Evolutionary conservation across 2,888 invertebrate genomes (phyloP).

Genomic region (Drosophila picticornis): DNA sequence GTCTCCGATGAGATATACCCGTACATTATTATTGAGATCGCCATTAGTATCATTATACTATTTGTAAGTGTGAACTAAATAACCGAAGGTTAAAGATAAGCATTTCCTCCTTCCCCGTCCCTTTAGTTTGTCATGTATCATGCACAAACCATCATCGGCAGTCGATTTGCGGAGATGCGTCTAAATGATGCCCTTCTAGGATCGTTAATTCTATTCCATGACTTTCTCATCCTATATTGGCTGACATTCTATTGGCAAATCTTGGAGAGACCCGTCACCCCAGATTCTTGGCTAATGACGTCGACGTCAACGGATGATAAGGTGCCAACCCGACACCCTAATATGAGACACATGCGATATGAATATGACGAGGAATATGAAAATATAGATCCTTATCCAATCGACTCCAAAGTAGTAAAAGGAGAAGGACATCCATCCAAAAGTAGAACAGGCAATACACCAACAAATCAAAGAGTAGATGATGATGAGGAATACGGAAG

Average conservation of each 20-base stretch:
- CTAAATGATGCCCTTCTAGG: constrained; percentile 49
- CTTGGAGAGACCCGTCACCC: constrained; percentile 2
- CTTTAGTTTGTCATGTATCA: constrained; percentile 64
- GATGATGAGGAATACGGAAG: neutral
- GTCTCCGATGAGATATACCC: accelerated
- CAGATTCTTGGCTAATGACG: neutral
- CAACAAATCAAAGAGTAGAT: neutral
- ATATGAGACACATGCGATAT: neutral
- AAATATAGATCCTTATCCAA: neutral
- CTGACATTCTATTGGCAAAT: constrained; percentile 65
- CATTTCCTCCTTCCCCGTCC: accelerated
- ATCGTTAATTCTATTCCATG: constrained; percentile 66
- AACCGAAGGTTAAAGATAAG: too few species aligned
- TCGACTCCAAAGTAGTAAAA: neutral
- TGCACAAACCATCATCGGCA: constrained; percentile 58
- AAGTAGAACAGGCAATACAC: neutral
- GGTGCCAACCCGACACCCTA: neutral
- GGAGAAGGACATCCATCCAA: neutral
- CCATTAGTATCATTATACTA: constrained; percentile 37
- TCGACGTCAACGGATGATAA: neutral
- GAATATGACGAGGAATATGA: neutral
- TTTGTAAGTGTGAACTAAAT: constrained; percentile 32
- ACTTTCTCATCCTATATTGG: constrained; percentile 67
- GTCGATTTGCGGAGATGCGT: constrained; percentile 65
- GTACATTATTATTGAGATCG: constrained; percentile 33